Percentiles rank a stretch among this genome's conserved stretches.
Evolutionary conservation across 2,113 vertebrate species (phyloP).

Genomic region (Malurus elegans): DNA sequence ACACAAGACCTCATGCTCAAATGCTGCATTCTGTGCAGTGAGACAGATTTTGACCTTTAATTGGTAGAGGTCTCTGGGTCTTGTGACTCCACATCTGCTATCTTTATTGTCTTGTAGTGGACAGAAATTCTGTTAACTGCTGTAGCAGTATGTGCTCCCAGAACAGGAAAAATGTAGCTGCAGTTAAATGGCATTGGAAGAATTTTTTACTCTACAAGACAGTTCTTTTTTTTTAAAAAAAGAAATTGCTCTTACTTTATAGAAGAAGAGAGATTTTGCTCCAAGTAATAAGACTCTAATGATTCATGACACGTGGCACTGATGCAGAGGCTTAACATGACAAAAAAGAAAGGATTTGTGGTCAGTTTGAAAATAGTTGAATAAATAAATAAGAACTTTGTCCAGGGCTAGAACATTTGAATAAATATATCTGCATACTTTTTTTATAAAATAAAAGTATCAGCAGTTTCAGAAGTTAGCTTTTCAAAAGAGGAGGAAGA

Average conservation of each 20-base stretch:
- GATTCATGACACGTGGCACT: not conserved
- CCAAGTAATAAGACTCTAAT: not conserved
- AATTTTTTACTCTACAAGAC: not conserved
- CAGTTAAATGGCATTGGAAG: not conserved
- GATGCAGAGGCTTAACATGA: not conserved
- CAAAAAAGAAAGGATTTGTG: not conserved
- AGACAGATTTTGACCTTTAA: constrained; percentile 68
- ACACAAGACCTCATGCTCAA: constrained; percentile 45
- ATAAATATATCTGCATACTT: not conserved
- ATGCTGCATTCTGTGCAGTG: constrained; percentile 49
- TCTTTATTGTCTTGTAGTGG: constrained; percentile 46
- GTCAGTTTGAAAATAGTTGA: not conserved
- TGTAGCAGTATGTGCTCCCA: not conserved
- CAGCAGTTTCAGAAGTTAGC: not conserved
- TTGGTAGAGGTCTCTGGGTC: constrained; percentile 61
- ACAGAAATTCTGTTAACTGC: constrained; percentile 59
- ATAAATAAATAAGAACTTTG: not conserved
- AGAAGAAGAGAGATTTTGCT: not conserved
- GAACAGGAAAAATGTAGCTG: not conserved
- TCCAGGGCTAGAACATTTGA: not conserved
- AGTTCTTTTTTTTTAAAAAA: not conserved
- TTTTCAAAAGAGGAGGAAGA: not conserved
- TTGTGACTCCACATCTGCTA: constrained; percentile 57
- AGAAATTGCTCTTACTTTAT: not conserved
- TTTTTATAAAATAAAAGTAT: not conserved